phyloP scores from a whole-genome alignment of 2,888 invertebrate species.

The Folsomia candida region DNA sequence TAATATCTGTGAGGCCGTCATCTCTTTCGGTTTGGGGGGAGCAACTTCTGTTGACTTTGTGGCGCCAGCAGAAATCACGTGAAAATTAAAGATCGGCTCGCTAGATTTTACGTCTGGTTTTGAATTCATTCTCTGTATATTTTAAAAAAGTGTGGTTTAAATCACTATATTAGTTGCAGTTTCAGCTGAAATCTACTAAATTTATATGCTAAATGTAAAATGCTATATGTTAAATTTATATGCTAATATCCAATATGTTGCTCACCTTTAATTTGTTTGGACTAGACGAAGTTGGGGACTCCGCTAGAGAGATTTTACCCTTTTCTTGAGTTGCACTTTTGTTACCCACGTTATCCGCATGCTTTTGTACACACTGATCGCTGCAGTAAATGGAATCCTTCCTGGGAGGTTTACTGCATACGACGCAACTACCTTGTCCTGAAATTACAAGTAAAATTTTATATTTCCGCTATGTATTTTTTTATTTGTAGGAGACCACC shows the following conservation, averaged over 20 bases:
- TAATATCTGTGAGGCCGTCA: conserved; percentile 30
- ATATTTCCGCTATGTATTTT: too few relatives aligned
- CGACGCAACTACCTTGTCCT: conserved; percentile 72
- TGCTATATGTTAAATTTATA: too few relatives aligned
- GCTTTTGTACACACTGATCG: conserved; percentile 78
- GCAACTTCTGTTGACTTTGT: conserved; percentile 46
- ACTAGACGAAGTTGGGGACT: conserved; percentile 9
- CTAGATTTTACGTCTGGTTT: conserved; percentile 20
- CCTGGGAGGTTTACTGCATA: conserved; percentile 74
- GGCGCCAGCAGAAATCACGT: conserved; percentile 44
- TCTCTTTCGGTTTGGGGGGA: conserved; percentile 45
- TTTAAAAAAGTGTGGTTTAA: too few relatives aligned
- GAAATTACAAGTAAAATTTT: too few relatives aligned
- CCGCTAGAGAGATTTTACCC: conserved; percentile 49
- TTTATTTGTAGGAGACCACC: too few relatives aligned
- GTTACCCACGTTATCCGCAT: conserved; percentile 59
- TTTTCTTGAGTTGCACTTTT: conserved; percentile 53
- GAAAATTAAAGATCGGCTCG: conserved; percentile 46
- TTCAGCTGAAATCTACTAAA: conserved; percentile 3
- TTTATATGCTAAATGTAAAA: background rate
- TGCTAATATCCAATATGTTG: too few relatives aligned
- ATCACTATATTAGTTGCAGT: too few relatives aligned
- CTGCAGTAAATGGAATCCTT: conserved; percentile 85
- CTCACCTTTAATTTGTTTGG: conserved; percentile 25
- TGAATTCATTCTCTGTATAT: conserved; percentile 19